Evolutionary conservation across 2,113 vertebrate species (phyloP).

Genomic region (Cebidichthys violaceus): DNA sequence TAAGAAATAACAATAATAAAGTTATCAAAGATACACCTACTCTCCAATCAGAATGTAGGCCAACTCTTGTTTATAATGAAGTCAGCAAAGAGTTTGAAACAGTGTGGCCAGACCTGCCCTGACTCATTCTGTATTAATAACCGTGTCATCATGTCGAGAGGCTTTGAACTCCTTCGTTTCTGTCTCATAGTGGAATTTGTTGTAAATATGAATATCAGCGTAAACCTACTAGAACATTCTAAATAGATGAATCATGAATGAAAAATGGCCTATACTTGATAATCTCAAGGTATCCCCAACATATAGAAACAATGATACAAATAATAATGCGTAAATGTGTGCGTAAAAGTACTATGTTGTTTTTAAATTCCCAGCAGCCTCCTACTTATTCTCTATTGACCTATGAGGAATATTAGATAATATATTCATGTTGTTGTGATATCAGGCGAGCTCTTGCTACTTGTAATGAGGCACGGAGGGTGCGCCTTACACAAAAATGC

Average conservation of each 20-base stretch:
- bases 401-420: background rate
- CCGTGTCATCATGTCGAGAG: conserved; percentile 64
- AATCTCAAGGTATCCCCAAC: background rate
- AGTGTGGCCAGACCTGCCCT: conserved; percentile 36
- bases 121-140: conserved; percentile 74
- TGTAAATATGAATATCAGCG: conserved; percentile 33
- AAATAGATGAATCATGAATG: background rate
- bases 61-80: conserved; percentile 44
- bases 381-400: background rate
- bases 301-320: background rate
- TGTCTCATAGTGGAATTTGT: background rate
- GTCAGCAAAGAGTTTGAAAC: conserved; percentile 53
- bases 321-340: conserved; percentile 20
- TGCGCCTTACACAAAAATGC: conserved; percentile 49
- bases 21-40: background rate
- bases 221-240: background rate
- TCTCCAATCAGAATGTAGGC: conserved; percentile 10
- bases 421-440: conserved; percentile 30
- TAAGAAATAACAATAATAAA: background rate
- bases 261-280: background rate
- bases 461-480: conserved; percentile 44
- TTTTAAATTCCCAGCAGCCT: background rate
- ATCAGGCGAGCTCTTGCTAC: conserved; percentile 33
- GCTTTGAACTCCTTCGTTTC: conserved; percentile 42
- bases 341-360: conserved; percentile 45